phyloP scores from a whole-genome alignment of 2,888 invertebrate genomes.

The Dioctria rufipes region DNA sequence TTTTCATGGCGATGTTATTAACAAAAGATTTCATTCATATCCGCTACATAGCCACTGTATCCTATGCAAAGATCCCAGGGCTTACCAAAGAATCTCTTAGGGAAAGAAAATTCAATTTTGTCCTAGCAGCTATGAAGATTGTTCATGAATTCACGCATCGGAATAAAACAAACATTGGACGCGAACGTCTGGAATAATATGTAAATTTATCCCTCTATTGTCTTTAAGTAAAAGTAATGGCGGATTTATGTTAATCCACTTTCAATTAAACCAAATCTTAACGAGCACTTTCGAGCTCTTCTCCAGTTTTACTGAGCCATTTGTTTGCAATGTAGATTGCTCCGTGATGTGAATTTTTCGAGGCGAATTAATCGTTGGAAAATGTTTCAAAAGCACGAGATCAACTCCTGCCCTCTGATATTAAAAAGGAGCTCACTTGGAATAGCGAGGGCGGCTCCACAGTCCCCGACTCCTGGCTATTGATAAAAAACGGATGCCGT shows the following conservation, averaged over 20 bases:
- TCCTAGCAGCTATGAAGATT: background rate
- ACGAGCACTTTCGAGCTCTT: constrained; percentile 49
- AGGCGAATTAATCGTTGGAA: constrained; percentile 43
- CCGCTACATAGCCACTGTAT: constrained; percentile 31
- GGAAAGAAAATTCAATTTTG: constrained; percentile 24
- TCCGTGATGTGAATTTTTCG: constrained; percentile 48
- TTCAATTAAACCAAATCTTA: constrained; percentile 53
- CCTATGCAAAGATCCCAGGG: constrained; percentile 1
- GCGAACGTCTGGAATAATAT: constrained; percentile 46
- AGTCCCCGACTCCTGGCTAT: background rate
- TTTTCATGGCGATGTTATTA: constrained; percentile 30
- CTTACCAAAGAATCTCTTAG: constrained; percentile 16
- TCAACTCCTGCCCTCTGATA: constrained; percentile 16
- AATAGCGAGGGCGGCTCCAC: background rate
- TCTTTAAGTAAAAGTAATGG: constrained; percentile 51
- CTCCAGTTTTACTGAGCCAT: constrained; percentile 48
- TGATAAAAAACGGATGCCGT: constrained; percentile 14
- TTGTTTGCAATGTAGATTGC: constrained; percentile 46
- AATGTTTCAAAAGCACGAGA: constrained; percentile 24
- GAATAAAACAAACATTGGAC: constrained; percentile 42
- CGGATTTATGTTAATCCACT: constrained; percentile 52
- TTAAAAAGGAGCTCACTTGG: background rate
- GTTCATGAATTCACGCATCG: constrained; percentile 12
- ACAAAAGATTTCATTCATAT: constrained; percentile 39
- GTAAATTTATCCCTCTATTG: constrained; percentile 47